phyloP scores from a whole-genome alignment of 2,797 vertebrate genomes.

The Erethizon dorsatum region DNA sequence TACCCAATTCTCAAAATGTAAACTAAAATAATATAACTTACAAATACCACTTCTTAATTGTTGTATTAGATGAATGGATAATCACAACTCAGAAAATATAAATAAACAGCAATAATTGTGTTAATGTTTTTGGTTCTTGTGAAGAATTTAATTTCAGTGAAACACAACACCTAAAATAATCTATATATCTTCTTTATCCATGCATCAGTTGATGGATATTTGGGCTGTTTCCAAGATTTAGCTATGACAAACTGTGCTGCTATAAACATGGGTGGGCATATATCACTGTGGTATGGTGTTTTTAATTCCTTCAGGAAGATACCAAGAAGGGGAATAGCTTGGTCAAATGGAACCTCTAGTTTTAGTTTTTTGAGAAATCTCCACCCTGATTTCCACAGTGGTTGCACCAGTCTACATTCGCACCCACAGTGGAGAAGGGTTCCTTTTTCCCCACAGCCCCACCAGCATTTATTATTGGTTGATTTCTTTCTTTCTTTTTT shows the following conservation, averaged over 20 bases:
- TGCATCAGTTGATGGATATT: not conserved
- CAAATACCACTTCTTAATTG: not conserved
- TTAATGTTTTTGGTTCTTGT: not conserved
- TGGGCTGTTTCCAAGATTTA: not conserved
- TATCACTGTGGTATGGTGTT: not conserved
- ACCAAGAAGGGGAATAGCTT: not conserved
- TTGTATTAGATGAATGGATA: not conserved
- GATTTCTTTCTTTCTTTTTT: not conserved
- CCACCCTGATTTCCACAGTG: too few species aligned
- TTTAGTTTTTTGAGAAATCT: not conserved
- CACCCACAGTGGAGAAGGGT: not conserved
- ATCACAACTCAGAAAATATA: conserved; percentile 5
- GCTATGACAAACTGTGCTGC: not conserved
- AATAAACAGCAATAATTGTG: not conserved
- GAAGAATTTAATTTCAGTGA: not conserved
- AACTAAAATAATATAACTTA: conserved; percentile 5
- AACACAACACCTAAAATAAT: conserved; percentile 18
- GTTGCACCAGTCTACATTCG: too few species aligned
- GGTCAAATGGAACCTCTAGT: not conserved
- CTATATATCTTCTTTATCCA: not conserved
- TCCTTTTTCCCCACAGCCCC: not conserved
- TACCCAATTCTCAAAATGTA: not conserved
- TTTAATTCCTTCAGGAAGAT: not conserved
- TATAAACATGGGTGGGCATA: not conserved
- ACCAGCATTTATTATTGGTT: not conserved